Base-by-base conservation (phyloP, 2,888 invertebrate species). In the Hedychridium roseum region DNA sequence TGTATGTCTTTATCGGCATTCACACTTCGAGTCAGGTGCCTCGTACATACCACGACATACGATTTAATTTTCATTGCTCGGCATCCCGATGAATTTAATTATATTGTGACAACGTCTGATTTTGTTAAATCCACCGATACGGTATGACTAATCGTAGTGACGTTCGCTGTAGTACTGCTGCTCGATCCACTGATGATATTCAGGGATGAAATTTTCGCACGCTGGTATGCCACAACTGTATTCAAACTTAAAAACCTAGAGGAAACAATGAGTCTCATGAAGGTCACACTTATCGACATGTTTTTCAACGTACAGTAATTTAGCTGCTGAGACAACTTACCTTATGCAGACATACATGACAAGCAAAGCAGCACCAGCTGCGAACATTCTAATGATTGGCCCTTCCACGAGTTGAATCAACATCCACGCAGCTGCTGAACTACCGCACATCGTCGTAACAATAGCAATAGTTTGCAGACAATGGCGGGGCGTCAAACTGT, bases 211-310 rank as follows among this genome's bases (percentile, higher is more conserved):
- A 94, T 91, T 81, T 91, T 92, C 64, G 94, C 94, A 52, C 92
- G 86, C 70, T 94, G 92, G 82, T 93, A 94, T n/a, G 94, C 94
- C 44, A 89, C 88, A 38, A 92, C 88, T 1, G 93, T 92, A 72
- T 92, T 93, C 76, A 91, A 88, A 53, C 93, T 91, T 57, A 94
- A 83, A 77, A 91, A 91, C 78, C 94, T 94, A 80, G 2, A 78
- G 79, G 54, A 53, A 62, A 60, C n/a, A n/a, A n/a, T n/a, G n/a
- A n/a, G n/a, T n/a, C n/a, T n/a, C n/a, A n/a, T n/a, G n/a, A n/a
- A n/a, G n/a, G n/a, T n/a, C n/a, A n/a, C n/a, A n/a, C n/a, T n/a
- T n/a, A n/a, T n/a, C n/a, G n/a, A n/a, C n/a, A n/a, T n/a, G n/a
- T n/a, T n/a, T n/a, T n/a, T n/a, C n/a, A n/a, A n/a, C n/a, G n/a